These are phyloP conservation scores for Halocaridina rubra DNA, from an alignment of 2,888 invertebrate species.

Conservation along the genomic window DNA sequence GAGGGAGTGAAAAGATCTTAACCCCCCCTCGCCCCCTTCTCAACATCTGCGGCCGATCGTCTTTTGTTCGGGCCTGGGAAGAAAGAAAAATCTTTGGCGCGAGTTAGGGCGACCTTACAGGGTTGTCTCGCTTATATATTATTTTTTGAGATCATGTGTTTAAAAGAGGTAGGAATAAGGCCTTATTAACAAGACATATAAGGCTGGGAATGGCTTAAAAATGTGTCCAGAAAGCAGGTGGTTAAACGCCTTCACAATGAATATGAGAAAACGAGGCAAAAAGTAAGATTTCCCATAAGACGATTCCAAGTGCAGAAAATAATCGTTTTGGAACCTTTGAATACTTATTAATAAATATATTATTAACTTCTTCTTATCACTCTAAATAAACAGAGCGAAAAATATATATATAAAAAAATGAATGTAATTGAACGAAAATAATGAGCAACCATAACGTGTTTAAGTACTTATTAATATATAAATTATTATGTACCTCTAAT, in stretches of 20 bases:
- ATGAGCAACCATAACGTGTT: too few species aligned
- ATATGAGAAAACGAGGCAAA: conserved; percentile 4
- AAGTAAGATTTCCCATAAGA: conserved; percentile 2
- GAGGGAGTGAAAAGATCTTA: neutral
- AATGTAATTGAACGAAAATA: too few species aligned
- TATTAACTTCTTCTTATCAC: too few species aligned
- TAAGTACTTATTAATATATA: too few species aligned
- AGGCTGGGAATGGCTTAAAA: neutral
- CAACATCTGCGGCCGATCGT: conserved; percentile 35
- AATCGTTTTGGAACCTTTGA: neutral
- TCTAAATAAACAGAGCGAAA: too few species aligned
- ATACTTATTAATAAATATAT: too few species aligned
- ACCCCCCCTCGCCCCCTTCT: too few species aligned
- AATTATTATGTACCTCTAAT: too few species aligned
- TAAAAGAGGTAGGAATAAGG: neutral
- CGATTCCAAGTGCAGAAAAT: neutral
- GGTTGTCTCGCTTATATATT: conserved; percentile 1
- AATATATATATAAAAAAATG: too few species aligned
- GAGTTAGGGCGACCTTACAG: neutral
- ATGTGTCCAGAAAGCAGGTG: neutral
- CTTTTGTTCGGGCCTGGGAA: conserved; percentile 25
- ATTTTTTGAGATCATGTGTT: conserved; percentile 14
- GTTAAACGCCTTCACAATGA: conserved; percentile 31
- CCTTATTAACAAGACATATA: neutral
- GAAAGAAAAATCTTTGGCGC: conserved; percentile 33